Percentiles rank a stretch among this genome's conserved stretches.
These are phyloP conservation scores for Caprella mutica DNA, from an alignment of 2,888 invertebrate species.

Conservation along the genomic window DNA sequence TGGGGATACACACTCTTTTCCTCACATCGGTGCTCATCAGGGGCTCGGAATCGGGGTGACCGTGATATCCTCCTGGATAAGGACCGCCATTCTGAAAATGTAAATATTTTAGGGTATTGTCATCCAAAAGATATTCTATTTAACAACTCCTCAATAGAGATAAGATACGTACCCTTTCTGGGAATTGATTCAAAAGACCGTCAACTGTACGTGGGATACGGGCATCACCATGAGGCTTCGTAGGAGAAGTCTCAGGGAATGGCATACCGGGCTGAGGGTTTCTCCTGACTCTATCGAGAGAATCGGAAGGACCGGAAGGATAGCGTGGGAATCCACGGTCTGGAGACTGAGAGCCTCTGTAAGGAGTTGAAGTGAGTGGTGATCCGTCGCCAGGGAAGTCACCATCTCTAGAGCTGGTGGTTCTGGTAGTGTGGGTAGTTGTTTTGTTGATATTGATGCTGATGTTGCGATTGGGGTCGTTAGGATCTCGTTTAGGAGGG, in stretches of 20 bases:
- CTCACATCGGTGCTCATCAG: conserved; percentile 4
- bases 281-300: conserved; percentile 27
- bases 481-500: background rate
- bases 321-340: conserved; percentile 13
- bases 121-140: background rate
- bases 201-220: conserved; percentile 34
- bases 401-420: conserved; percentile 4
- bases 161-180: conserved; percentile 9
- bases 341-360: conserved; percentile 25
- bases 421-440: conserved; percentile 15
- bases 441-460: conserved; percentile 32
- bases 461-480: conserved; percentile 15
- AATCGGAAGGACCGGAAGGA: conserved; percentile 18
- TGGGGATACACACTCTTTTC: too few species aligned
- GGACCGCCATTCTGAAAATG: conserved; percentile 1
- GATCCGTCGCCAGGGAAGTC: conserved; percentile 22
- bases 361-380: conserved; percentile 31
- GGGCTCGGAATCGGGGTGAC: conserved; percentile 5
- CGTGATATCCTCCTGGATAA: background rate
- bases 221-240: conserved; percentile 14
- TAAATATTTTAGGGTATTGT: background rate
- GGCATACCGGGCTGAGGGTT: conserved; percentile 22
- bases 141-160: background rate
- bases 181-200: conserved; percentile 34
- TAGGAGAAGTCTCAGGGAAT: conserved; percentile 33